Base-by-base conservation (phyloP, 1,140 invertebrate genomes). In the Brevipalpus yothersi region DNA sequence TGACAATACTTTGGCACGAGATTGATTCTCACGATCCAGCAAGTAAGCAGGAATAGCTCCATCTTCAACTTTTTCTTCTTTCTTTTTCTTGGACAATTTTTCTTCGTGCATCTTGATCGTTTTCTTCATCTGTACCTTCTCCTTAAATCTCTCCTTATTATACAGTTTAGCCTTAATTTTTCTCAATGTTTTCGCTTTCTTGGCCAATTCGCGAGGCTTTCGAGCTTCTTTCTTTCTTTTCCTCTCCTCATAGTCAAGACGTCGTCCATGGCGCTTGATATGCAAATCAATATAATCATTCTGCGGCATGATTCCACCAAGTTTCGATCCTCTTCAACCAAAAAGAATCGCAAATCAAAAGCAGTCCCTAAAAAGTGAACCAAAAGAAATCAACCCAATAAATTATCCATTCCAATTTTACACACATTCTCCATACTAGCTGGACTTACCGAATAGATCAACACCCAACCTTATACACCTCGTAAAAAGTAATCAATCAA, bases 271-370 rank as follows among this genome's bases (percentile, higher is more conserved):
- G 2, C 95, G 78, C 71, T 98, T 99, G 66, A 84, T 80, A 71
- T 93, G 88, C 56, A 94, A 79, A 67, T 99, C 95, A 73, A 99
- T 98, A 73, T 99, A 92, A 72, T 99, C 94, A 80, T 99, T 99
- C 76, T 99, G 95, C 66, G 95, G 94, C 95, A 94, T 94, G 67
- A 68, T 82, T 23, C 31, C 31, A 31, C 31, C 2, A 31, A n/a
- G n/a, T n/a, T n/a, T n/a, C n/a, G n/a, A 5, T 31, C 2, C 31
- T 31, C 31, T 31, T 3, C 5, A 31, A 2, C 31, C 31, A 31
- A 31, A 31, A n/a, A n/a, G n/a, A n/a, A n/a, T n/a, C n/a, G n/a
- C n/a, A n/a, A n/a, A n/a, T n/a, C n/a, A n/a, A n/a, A n/a, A n/a
- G n/a, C n/a, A n/a, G n/a, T n/a, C n/a, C n/a, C n/a, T n/a, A n/a